A percentile compares a stretch with the other conserved stretches of the same genome.
These are phyloP conservation scores for Orussus abietinus DNA, from an alignment of 1,140 invertebrate genomes.

Conservation along the genomic window DNA sequence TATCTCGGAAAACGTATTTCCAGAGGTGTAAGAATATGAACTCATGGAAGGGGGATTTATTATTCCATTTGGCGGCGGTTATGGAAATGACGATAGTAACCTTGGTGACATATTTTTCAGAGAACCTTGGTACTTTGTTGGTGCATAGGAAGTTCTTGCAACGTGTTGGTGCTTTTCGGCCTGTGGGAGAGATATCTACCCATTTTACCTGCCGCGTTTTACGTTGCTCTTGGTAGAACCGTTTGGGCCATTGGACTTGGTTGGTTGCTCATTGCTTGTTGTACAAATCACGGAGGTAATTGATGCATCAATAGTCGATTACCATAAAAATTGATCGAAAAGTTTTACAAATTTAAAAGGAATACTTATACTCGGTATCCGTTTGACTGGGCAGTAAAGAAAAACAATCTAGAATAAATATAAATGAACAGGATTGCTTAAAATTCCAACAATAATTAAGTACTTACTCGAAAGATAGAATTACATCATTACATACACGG, in stretches of 20 bases:
- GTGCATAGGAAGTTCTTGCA: conserved; percentile 42
- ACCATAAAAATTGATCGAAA: too few relatives aligned
- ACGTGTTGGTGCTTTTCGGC: conserved; percentile 48
- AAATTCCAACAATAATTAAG: too few relatives aligned
- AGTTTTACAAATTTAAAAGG: too few relatives aligned
- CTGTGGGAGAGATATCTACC: conserved; percentile 40
- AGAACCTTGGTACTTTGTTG: conserved; percentile 33
- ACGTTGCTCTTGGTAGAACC: conserved; percentile 44
- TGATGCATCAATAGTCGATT: not conserved
- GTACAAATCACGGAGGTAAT: conserved; percentile 47
- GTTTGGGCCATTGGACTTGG: conserved; percentile 52
- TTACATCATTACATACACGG: too few relatives aligned
- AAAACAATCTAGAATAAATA: too few relatives aligned
- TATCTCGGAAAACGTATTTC: too few relatives aligned
- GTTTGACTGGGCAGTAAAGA: too few relatives aligned
- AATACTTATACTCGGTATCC: too few relatives aligned
- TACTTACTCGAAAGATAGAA: too few relatives aligned
- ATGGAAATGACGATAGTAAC: conserved; percentile 5
- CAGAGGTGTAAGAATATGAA: too few relatives aligned
- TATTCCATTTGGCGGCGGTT: conserved; percentile 1
- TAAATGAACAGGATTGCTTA: too few relatives aligned
- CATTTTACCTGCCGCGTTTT: conserved; percentile 39
- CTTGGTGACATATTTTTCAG: conserved; percentile 38
- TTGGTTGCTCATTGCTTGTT: conserved; percentile 54
- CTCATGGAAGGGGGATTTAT: too few relatives aligned